These are phyloP conservation scores for Sinohyriopsis cumingii DNA, from an alignment of 2,888 invertebrate species.

Conservation along the genomic window DNA sequence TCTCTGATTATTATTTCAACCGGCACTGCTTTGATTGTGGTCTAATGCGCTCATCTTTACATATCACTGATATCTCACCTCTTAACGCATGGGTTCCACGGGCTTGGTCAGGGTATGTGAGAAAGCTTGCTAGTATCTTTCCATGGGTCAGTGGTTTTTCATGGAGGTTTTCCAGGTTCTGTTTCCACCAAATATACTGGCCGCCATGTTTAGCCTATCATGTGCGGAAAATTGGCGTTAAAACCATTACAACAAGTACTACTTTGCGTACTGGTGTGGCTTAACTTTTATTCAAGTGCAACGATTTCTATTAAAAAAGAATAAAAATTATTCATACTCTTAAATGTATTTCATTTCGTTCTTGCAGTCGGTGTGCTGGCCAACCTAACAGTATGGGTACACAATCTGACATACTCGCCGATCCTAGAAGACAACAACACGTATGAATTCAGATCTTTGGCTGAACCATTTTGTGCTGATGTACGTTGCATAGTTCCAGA, in stretches of 20 bases:
- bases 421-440: constrained; percentile 33
- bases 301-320: background rate
- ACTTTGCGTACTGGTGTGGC: background rate
- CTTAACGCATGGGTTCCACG: too few relatives aligned
- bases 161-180: too few relatives aligned
- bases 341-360: background rate
- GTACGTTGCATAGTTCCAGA: constrained; percentile 25
- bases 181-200: too few relatives aligned
- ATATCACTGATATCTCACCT: too few relatives aligned
- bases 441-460: constrained; percentile 31
- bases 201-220: too few relatives aligned
- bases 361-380: constrained; percentile 42
- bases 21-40: too few relatives aligned
- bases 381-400: constrained; percentile 44
- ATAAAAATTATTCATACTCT: background rate
- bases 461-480: constrained; percentile 43
- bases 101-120: too few relatives aligned
- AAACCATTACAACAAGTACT: background rate
- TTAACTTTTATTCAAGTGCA: background rate
- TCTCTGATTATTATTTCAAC: too few relatives aligned
- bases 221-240: background rate
- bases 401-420: constrained; percentile 39
- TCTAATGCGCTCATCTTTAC: too few relatives aligned
- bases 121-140: too few relatives aligned
- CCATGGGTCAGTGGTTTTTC: too few relatives aligned